A percentile compares a stretch with the other conserved stretches of the same genome.
phyloP scores from a whole-genome alignment of 2,888 invertebrate genomes.

The Thereva unica region DNA sequence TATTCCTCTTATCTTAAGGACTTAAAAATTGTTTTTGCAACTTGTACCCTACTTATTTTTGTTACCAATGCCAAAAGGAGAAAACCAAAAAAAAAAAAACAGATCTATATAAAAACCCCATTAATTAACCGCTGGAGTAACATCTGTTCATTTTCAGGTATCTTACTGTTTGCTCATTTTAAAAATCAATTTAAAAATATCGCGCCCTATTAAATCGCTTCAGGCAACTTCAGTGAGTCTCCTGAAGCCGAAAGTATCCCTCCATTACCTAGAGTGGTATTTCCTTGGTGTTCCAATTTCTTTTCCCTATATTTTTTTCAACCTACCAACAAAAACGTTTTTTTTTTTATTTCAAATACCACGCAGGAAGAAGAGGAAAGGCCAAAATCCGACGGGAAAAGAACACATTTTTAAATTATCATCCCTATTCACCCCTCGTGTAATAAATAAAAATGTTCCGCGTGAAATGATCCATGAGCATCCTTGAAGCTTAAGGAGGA shows the following conservation, averaged over 20 bases:
- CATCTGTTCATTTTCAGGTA: constrained; percentile 40
- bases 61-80: constrained; percentile 1
- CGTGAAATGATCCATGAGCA: constrained; percentile 42
- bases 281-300: too few relatives aligned
- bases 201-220: constrained; percentile 38
- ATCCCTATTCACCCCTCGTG: constrained; percentile 28
- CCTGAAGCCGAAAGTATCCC: constrained; percentile 3
- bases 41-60: background rate
- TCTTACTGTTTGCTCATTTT: constrained; percentile 37
- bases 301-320: too few relatives aligned
- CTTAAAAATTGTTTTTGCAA: background rate
- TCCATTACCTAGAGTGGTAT: constrained; percentile 5
- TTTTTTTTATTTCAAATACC: too few relatives aligned
- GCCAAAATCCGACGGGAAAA: constrained; percentile 8
- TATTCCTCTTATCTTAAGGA: too few relatives aligned
- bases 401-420: constrained; percentile 41
- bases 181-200: constrained; percentile 41
- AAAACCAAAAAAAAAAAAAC: background rate
- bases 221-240: constrained; percentile 21
- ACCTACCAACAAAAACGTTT: too few relatives aligned
- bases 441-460: constrained; percentile 40
- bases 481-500: constrained; percentile 40
- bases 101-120: constrained; percentile 1
- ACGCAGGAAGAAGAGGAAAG: too few relatives aligned
- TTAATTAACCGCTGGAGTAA: constrained; percentile 37